Percentiles rank a stretch among this genome's conserved stretches.
phyloP scores from a whole-genome alignment of 2,113 vertebrate species.

The Tautogolabrus adspersus region DNA sequence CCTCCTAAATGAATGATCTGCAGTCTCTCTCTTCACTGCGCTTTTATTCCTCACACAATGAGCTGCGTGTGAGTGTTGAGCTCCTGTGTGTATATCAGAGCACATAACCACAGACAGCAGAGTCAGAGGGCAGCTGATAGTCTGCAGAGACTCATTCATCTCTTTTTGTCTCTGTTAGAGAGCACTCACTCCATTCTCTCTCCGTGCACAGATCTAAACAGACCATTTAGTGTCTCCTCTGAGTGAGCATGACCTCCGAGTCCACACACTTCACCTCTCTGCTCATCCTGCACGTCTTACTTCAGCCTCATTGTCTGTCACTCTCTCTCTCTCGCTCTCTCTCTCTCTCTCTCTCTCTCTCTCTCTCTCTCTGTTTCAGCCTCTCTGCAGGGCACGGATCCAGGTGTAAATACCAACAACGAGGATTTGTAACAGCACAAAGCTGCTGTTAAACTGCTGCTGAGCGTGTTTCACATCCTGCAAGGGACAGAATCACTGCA shows the following conservation, averaged over 20 bases:
- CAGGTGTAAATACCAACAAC: conserved; percentile 74
- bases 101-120: conserved; percentile 68
- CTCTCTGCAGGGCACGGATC: too few species aligned
- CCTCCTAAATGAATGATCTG: not conserved
- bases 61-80: conserved; percentile 49
- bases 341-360: conserved; percentile 12
- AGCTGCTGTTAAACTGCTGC: conserved; percentile 71
- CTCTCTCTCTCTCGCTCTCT: conserved; percentile 22
- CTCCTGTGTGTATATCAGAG: conserved; percentile 60
- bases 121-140: conserved; percentile 74
- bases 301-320: conserved; percentile 9
- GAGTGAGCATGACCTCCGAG: conserved; percentile 62
- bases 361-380: not conserved
- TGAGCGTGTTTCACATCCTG: conserved; percentile 38
- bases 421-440: conserved; percentile 75
- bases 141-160: conserved; percentile 70
- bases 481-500: too few species aligned
- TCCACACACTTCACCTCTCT: conserved; percentile 63
- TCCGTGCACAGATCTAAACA: conserved; percentile 70
- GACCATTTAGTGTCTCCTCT: conserved; percentile 68
- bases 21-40: too few species aligned
- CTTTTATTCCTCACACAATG: not conserved
- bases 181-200: conserved; percentile 43
- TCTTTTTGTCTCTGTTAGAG: conserved; percentile 64
- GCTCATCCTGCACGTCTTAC: conserved; percentile 14